These are phyloP conservation scores for Triops longicaudatus DNA, from an alignment of 1,140 invertebrate species.

Conservation along the genomic window DNA sequence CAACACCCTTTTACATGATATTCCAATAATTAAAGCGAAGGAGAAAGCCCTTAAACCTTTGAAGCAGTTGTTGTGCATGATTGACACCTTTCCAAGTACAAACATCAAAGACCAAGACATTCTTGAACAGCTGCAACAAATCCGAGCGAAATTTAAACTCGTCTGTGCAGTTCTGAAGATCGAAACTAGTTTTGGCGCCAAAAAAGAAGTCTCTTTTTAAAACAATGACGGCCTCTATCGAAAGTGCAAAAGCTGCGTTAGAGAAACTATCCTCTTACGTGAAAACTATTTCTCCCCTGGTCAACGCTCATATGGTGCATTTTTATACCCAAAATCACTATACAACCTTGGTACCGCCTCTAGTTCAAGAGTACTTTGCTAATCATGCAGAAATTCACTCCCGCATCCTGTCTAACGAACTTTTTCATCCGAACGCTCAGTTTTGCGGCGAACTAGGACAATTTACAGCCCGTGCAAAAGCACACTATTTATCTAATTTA, in stretches of 20 bases:
- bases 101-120: conserved; percentile 57
- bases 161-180: conserved; percentile 57
- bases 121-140: conserved; percentile 47
- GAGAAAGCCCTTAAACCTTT: conserved; percentile 49
- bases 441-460: background rate
- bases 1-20: background rate
- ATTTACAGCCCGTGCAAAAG: background rate
- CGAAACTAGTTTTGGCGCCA: background rate
- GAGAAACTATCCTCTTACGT: conserved; percentile 49
- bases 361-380: conserved; percentile 28
- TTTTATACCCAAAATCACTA: conserved; percentile 65
- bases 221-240: conserved; percentile 31
- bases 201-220: conserved; percentile 21
- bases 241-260: conserved; percentile 39
- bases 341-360: conserved; percentile 39
- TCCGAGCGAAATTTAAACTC: conserved; percentile 57
- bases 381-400: background rate
- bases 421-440: background rate
- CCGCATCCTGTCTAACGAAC: conserved; percentile 4
- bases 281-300: conserved; percentile 49
- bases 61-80: conserved; percentile 47
- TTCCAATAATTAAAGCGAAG: background rate
- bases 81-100: conserved; percentile 53
- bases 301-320: conserved; percentile 70
- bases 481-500: conserved; percentile 17